Evolutionary conservation across 1,140 invertebrate species (phyloP), one percentile per base, ranked within the genome.

Genomic region (Drosophila lacteicornis): DNA sequence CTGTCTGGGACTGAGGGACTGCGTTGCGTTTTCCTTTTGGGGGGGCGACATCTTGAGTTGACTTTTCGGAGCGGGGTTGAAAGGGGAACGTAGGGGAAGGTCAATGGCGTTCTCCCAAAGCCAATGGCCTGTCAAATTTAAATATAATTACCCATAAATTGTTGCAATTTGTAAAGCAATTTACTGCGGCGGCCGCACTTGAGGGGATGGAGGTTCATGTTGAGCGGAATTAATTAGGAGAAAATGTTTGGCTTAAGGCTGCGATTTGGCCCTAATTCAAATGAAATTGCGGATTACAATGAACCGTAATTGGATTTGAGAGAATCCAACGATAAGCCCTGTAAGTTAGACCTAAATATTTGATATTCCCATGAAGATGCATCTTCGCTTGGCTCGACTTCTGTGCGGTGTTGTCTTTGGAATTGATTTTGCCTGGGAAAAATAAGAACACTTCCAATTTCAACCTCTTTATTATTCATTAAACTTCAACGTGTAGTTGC

Each of bases 401-500:
- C 13, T 12, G 19, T 25, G 47, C 15, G 8, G 4, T 30, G 17
- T 9, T 19, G 8, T n/a, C 15, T 13, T 30, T 25, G 9, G 22
- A 61, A 61, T 43, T 45, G 57, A 66, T 42, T 73, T 40, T 40
- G 27, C 2, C 17, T 42, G n/a, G 2, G 2, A 8, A 19, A 33
- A 33, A 42, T 19, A 65, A 43, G 17, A 43, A 36, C 55, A 60
- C 19, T 47, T 71, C 22, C 40, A 71, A 51, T 51, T 38, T 70
- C 25, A 4, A 47, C 46, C 40, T 56, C 38, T 58, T 45, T 53
- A 84, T 84, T 84, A 84, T 84, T 84, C 50, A 80, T 77, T 84
- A 66, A 84, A 77, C 66, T 80, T 73, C 75, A 59, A 47, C 79
- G 59, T 68, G 30, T 56, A 69, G 45, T 59, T 53, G 71, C 49